Base-by-base conservation (phyloP, 1,140 invertebrate species). In the Campoletis sonorensis region DNA sequence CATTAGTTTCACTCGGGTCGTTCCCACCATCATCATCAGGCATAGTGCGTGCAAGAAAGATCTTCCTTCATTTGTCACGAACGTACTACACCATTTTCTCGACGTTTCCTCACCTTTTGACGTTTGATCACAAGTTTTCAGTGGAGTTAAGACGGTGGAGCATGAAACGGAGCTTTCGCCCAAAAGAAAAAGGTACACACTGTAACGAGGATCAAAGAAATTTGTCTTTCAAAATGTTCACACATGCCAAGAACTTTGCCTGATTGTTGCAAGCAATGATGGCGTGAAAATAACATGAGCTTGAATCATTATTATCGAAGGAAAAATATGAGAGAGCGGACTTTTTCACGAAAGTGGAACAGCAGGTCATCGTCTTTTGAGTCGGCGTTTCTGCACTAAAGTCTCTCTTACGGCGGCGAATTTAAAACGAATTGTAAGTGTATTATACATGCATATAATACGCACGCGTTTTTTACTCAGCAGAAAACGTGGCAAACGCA, bases 1-100 rank as follows among this genome's bases (percentile, higher is more conserved):
- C 82, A 83, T 83, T 83, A 83, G 82, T 79, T 67, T 79, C 58
- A 75, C 77, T 27, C 23, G 37, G 79, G 76, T 81, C 79, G 81
- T 81, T 81, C 77, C 79, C 75, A 81, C 79, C 58, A 58, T 72
- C 37, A 71, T 79, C 61, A 64, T 64, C 61, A 64, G 21, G 1
- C n/a, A 23, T 64, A 23, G 21, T 26, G 23, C 23, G 21, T 26
- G 30, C 27, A 33, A 30, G 67, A 70, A 70, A 16, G 4, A 23
- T 64, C 30, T 45, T 23, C 30, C 15, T 73, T 83, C 79, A 81
- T 83, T 79, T 81, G 82, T 83, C 82, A 81, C 70, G 61, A 54
- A n/a, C 79, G 73, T 72, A 73, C 33, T 1, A 61, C 49, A 70
- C n/a, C 13, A 15, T 1, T 64, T 61, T 27, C 30, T 77, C 49